These are phyloP conservation scores for Phlogophora meticulosa DNA, from an alignment of 2,888 invertebrate genomes.

Conservation along the genomic window DNA sequence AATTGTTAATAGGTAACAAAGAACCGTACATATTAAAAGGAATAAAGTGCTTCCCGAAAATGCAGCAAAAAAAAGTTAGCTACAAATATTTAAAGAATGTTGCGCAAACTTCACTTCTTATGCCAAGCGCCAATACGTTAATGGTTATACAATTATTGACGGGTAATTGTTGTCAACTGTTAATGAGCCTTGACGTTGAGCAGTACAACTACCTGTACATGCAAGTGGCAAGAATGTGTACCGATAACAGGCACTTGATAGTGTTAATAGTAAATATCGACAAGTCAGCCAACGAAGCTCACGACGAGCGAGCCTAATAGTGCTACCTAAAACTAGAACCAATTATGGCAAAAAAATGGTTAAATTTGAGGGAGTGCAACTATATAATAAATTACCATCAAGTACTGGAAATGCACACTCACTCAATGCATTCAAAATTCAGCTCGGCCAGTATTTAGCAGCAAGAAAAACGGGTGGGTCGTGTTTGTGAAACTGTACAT, in stretches of 20 bases:
- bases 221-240: conserved; percentile 20
- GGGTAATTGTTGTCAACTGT: conserved; percentile 20
- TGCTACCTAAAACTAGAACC: no score
- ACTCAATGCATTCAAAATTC: no score
- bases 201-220: conserved; percentile 19
- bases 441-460: no score
- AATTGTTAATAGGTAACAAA: no score
- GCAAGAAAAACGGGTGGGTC: no score
- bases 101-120: conserved; percentile 8
- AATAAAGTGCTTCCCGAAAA: neutral
- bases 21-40: neutral
- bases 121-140: conserved; percentile 21
- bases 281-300: no score
- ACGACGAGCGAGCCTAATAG: no score
- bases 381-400: no score
- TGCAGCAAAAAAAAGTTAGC: neutral
- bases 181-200: conserved; percentile 38
- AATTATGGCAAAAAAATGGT: no score
- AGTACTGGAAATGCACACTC: no score
- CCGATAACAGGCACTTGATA: neutral
- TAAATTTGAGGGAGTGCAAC: no score
- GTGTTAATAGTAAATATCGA: neutral
- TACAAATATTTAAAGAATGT: conserved; percentile 24
- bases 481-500: no score
- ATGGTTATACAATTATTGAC: conserved; percentile 20